Percentiles rank a stretch among this genome's conserved stretches.
Evolutionary conservation across 2,797 vertebrate species (phyloP).

Genomic region (Coregonus ussuriensis): DNA sequence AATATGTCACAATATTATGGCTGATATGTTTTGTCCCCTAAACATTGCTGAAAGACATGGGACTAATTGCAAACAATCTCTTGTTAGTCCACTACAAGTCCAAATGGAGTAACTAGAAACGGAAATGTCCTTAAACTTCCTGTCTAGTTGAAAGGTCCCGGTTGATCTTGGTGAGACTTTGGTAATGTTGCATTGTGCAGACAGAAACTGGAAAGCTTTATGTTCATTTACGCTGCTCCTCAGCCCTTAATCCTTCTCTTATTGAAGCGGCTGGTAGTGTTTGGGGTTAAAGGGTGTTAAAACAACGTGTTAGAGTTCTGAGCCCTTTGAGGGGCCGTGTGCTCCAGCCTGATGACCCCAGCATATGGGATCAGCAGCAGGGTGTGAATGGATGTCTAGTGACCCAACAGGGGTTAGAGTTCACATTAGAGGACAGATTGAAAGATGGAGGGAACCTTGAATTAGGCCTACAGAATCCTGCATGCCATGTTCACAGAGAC

Average conservation of each 20-base stretch:
- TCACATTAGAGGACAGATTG: conserved; percentile 61
- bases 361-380: conserved; percentile 58
- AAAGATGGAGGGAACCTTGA: conserved; percentile 66
- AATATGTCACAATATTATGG: background rate
- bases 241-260: conserved; percentile 8
- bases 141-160: background rate
- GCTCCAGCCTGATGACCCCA: conserved; percentile 40
- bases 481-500: conserved; percentile 30
- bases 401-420: conserved; percentile 73
- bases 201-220: background rate
- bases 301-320: background rate
- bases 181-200: background rate
- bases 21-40: background rate
- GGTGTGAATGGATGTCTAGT: conserved; percentile 53
- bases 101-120: background rate
- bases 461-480: conserved; percentile 37
- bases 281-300: conserved; percentile 1
- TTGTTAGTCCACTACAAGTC: background rate
- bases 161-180: background rate
- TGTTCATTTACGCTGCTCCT: background rate
- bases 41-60: background rate
- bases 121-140: background rate
- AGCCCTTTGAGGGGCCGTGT: background rate
- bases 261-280: conserved; percentile 4
- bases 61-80: background rate